Base-by-base conservation (phyloP, 2,113 vertebrate genomes). In the Heteronetta atricapilla region DNA sequence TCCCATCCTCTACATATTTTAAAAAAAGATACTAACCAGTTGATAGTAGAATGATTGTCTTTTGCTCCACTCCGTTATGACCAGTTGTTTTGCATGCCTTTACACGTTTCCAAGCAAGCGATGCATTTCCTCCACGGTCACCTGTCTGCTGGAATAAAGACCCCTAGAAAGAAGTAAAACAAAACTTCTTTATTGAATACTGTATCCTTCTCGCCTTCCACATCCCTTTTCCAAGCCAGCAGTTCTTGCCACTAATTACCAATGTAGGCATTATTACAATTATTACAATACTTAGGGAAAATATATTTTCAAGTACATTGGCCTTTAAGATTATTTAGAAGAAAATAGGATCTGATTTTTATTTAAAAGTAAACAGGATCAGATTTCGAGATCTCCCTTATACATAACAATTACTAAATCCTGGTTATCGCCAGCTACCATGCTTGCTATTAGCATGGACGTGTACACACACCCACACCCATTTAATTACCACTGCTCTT, bases 1-100 rank as follows among this genome's bases (percentile, higher is more conserved):
- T 38, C 22, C 64, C 44, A 44, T 34, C 33, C 63, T 55, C 12
- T 26, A 46, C 50, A 8, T 42, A 31, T 25, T 25, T 26, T 68
- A 92, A 60, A 44, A 64, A 90, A 72, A 44, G 46, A 34, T 90
- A 97, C 96, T 97, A 95, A 99, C 99, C 99, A 97, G 99, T 99
- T 58, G 99, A 98, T 97, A 99, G 97, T 85, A 99, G 97, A 93
- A 99, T 97, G 96, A 99, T 98, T 90, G 99, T 98, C 97, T 98
- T 98, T 75, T 98, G 98, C 81, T 98, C 97, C 94, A 97, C 95
- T 73, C 97, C 97, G 73, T 94, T 98, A 48, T 97, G 97, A 76
- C 97, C 95, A 25, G 90, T 98, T 22, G 97, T 88, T 94, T 98
- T 98, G 53, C 98, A 98, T 70, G 98, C 97, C 97, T 99, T 99